phyloP scores from a whole-genome alignment of 2,113 vertebrate species.

The Ammospiza nelsoni region DNA sequence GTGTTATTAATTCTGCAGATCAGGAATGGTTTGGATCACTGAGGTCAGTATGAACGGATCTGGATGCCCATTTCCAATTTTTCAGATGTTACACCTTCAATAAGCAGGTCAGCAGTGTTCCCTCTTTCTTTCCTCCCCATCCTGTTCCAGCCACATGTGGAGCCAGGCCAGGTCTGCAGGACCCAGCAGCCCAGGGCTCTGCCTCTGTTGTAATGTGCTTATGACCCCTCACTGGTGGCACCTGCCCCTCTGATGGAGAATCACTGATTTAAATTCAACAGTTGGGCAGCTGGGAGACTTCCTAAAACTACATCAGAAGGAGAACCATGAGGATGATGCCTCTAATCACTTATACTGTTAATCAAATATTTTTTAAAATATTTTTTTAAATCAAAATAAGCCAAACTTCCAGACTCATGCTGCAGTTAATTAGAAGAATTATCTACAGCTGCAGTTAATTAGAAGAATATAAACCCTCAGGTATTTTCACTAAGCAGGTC shows the following conservation, averaged over 20 bases:
- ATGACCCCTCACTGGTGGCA: neutral
- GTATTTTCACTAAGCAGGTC: neutral
- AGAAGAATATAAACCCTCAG: neutral
- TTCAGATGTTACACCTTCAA: neutral
- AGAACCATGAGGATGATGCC: neutral
- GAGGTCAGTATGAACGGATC: neutral
- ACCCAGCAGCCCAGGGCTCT: accelerated
- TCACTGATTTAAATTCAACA: neutral
- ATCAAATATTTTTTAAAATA: neutral
- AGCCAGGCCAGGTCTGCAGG: neutral
- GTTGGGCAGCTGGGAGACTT: neutral
- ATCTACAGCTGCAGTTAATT: neutral
- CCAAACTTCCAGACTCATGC: neutral
- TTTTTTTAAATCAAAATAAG: neutral
- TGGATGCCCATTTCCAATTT: neutral
- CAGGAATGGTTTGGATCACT: neutral
- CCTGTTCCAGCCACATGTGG: accelerated
- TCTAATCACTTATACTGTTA: neutral
- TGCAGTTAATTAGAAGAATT: neutral
- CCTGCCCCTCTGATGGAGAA: neutral
- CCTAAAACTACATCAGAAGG: neutral
- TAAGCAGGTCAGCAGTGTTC: neutral
- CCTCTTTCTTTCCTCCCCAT: neutral
- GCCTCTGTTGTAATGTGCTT: neutral
- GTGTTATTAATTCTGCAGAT: neutral